Base-by-base conservation (phyloP, 2,888 invertebrate species). In the Druceiella hillmani region DNA sequence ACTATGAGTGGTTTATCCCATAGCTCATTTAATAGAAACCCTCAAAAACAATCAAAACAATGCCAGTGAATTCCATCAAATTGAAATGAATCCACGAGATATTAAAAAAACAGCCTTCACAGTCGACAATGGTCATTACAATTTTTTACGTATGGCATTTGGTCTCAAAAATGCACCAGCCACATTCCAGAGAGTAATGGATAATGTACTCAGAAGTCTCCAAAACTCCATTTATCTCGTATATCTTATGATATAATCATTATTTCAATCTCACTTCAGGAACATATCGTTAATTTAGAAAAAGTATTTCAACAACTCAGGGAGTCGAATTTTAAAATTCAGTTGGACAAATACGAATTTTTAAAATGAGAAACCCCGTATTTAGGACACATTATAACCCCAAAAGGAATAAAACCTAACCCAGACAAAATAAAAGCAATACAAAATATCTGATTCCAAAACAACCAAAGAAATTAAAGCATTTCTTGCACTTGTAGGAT, bases 131-230 rank as follows among this genome's bases (percentile, higher is more conserved):
- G n/a, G 57, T 2, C 51, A 56, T n/a, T 58, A 45, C 20, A 52
- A 60, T 45, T 56, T 46, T 37, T 25, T 38, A 13, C 38, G 54
- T 3, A 53, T 61, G 53, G 52, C 52, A 1, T 52, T 57, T 36
- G 57, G 57, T 0, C 38, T 58, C 3, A 46, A 48, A 27, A 55
- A 51, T 30, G 47, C 52, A 1, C 56, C 58, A 2, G 45, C 48
- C 1, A 56, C 56, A 2, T 61, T 61, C 40, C 56, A 56, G 41
- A 13, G 59, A 3, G 27, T 52, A 6, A 58, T 58, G 47, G 50
- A 56, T 38, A 44, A 47, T 22, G 47, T 54, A 2, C 36, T 61
- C 4, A 33, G 41, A 10, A 46, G 30, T 46, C 46, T 52, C 28
- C 26, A 39, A 10, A 46, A 40, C 4, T 11, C 42, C 1, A 39